Percentiles rank a stretch among this genome's conserved stretches.
Evolutionary conservation across 1,140 invertebrate genomes (phyloP).

Genomic region (Bombus polaris): DNA sequence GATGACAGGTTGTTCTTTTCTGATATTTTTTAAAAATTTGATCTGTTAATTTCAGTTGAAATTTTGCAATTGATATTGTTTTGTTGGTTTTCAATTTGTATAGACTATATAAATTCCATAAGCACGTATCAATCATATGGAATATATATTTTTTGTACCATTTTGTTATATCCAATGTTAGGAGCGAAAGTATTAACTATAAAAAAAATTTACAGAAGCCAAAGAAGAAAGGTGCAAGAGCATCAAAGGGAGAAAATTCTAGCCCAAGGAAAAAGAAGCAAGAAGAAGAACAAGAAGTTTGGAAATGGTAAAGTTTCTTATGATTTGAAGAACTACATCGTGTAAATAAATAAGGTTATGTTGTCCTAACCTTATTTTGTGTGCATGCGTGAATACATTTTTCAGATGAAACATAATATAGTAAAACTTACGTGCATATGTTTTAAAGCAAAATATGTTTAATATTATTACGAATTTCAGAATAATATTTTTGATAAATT

Average conservation of each 20-base stretch:
- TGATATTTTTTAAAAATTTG: too few species aligned
- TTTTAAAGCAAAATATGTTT: neutral
- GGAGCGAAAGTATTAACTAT: too few species aligned
- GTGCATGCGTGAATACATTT: too few species aligned
- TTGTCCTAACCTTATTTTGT: neutral
- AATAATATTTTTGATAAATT: neutral
- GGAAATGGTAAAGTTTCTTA: constrained; percentile 91
- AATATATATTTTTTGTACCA: too few species aligned
- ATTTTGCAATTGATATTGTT: too few species aligned
- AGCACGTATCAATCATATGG: too few species aligned
- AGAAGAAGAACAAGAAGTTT: constrained; percentile 93
- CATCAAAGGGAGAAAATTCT: constrained; percentile 69
- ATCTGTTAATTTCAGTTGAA: too few species aligned
- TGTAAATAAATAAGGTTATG: neutral
- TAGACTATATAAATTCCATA: too few species aligned
- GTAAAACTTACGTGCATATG: too few species aligned
- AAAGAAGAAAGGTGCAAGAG: constrained; percentile 59
- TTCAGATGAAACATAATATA: neutral
- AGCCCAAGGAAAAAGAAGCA: constrained; percentile 88
- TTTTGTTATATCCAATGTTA: too few species aligned
- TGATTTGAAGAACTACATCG: neutral
- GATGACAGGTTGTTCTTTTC: too few species aligned
- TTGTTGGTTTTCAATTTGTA: too few species aligned
- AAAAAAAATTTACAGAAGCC: constrained; percentile 52
- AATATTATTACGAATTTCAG: neutral